Evolutionary conservation across 2,113 vertebrate species (phyloP).

Genomic region (Chaetodon auriga): DNA sequence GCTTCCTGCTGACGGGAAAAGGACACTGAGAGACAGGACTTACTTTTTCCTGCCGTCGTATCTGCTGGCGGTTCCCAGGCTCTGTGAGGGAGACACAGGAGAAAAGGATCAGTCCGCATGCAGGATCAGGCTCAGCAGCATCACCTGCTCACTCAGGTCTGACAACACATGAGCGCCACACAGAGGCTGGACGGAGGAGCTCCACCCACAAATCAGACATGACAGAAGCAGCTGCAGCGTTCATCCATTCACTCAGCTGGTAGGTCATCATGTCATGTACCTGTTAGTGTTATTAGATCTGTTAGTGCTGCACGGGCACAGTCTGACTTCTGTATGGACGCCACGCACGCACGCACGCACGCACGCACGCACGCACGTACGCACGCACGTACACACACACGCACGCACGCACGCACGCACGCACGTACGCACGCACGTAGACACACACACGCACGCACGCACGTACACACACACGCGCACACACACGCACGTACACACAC

Average conservation of each 20-base stretch:
- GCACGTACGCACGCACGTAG: too few relatives aligned
- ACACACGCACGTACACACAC: too few relatives aligned
- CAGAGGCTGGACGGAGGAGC: background rate
- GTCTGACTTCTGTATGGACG: too few relatives aligned
- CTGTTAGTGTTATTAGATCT: too few relatives aligned
- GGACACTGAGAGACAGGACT: conserved; percentile 53
- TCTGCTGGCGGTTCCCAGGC: conserved; percentile 71
- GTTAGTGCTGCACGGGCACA: too few relatives aligned
- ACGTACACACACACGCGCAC: too few relatives aligned
- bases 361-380: too few relatives aligned
- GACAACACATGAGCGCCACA: background rate
- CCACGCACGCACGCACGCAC: too few relatives aligned
- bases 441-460: too few relatives aligned
- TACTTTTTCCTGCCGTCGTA: conserved; percentile 83
- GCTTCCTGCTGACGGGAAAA: background rate
- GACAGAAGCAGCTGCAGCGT: background rate
- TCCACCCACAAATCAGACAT: background rate
- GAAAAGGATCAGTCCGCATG: conserved; percentile 1
- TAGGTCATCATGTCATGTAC: too few relatives aligned
- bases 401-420: too few relatives aligned
- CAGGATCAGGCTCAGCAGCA: background rate
- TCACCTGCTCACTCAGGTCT: background rate
- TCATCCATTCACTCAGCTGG: background rate
- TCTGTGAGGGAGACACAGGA: conserved; percentile 68
- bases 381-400: too few relatives aligned